These are phyloP conservation scores for Phengaris alcon DNA, from an alignment of 2,888 invertebrate species.

Conservation along the genomic window DNA sequence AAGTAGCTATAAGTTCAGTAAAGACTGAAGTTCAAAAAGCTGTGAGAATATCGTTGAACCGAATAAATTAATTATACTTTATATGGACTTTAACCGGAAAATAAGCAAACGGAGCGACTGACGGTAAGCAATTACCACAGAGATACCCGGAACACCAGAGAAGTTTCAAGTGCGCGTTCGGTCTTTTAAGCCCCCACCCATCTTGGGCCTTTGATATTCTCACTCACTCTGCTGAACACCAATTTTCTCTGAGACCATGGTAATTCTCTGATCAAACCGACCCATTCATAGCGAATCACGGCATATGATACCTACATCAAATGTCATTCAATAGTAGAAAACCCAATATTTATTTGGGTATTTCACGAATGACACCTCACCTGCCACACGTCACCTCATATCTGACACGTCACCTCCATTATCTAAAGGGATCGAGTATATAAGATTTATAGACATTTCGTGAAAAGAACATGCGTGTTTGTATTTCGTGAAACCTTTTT, in stretches of 20 bases:
- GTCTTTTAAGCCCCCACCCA: too few species aligned
- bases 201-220: too few species aligned
- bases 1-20: not conserved
- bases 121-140: not conserved
- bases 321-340: not conserved
- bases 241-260: too few species aligned
- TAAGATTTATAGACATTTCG: not conserved
- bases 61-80: too few species aligned
- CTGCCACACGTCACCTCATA: not conserved
- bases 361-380: not conserved
- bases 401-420: constrained; percentile 14
- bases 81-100: not conserved
- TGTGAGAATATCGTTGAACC: not conserved
- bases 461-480: not conserved
- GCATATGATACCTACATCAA: not conserved
- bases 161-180: too few species aligned
- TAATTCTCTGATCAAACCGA: too few species aligned
- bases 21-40: not conserved
- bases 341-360: not conserved
- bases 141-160: too few species aligned
- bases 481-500: too few species aligned
- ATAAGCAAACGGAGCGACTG: not conserved
- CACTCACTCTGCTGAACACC: too few species aligned
- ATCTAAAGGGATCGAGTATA: not conserved
- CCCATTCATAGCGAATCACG: too few species aligned